Evolutionary conservation across 2,113 vertebrate genomes (phyloP), one percentile per base, ranked within the genome.

Genomic region (Bos taurus): DNA sequence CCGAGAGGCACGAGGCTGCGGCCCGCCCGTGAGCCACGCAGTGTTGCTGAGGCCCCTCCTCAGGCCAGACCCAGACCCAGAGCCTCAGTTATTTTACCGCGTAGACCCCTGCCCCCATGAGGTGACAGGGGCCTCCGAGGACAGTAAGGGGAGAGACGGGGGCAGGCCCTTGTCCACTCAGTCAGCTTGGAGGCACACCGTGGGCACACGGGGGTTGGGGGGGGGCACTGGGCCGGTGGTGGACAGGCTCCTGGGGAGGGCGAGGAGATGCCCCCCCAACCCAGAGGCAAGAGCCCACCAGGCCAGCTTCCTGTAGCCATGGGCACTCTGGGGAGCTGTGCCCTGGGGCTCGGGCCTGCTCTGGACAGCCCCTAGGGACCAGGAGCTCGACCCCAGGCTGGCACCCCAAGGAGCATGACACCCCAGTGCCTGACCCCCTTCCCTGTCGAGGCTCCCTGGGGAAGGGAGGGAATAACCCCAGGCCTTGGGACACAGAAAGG

Each of bases 401-500:
- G 21, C 40, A 59, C 13, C 7, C 43, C 30, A 7, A 0, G 1
- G 74, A n/a, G 93, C 28, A 30, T 6, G 5, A 14, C 46, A 78
- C 19, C 85, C 43, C n/a, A 9, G 67, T 4, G 17, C 91, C 71
- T 7, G 74, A 92, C 85, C n/a, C 57, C 94, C 56, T 97, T 64
- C 46, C 26, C 71, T 81, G 52, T n/a, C 83, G 17, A 74, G 87
- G 71, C 60, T 87, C 87, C 80, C 62, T 2, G 10, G 81, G 71
- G 88, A 64, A 78, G n/a, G 36, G 57, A 71, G n/a, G 33, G 43
- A 71, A 21, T 81, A 88, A 57, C 87, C 74, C 87, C 25, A 28
- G 94, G 83, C 54, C 84, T 93, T 11, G 6, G 95, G 95, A 88
- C 88, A 56, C 59, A 94, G 60, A 25, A 57, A 93, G 94, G 90